Percentiles rank a stretch among this genome's conserved stretches.
These are phyloP conservation scores for Periphyllus acericola DNA, from an alignment of 2,888 invertebrate genomes.

Conservation along the genomic window DNA sequence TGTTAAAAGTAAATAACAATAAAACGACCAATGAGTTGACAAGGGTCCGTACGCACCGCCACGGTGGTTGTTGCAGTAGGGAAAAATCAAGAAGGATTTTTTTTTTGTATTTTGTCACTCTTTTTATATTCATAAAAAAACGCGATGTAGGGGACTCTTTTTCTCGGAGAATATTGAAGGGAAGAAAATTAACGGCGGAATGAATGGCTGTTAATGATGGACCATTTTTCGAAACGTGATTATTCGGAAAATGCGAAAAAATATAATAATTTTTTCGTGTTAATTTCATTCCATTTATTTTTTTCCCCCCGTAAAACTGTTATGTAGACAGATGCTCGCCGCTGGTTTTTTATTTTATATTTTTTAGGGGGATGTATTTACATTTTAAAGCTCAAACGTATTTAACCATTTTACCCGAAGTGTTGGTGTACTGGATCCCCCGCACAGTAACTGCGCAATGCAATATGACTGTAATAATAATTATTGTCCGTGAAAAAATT, in stretches of 20 bases:
- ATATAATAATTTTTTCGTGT: constrained; percentile 51
- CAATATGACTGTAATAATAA: not conserved
- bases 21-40: constrained; percentile 62
- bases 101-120: constrained; percentile 33
- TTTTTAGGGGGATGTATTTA: constrained; percentile 22
- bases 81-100: constrained; percentile 43
- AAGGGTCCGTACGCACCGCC: constrained; percentile 51
- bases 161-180: constrained; percentile 57
- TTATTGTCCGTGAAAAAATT: constrained; percentile 13
- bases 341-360: not conserved
- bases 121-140: constrained; percentile 53
- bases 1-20: constrained; percentile 62
- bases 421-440: not conserved
- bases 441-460: not conserved
- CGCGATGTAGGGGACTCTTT: constrained; percentile 19
- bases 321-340: not conserved
- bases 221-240: constrained; percentile 61
- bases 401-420: constrained; percentile 6
- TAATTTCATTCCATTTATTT: constrained; percentile 47
- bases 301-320: not conserved
- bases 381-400: constrained; percentile 22
- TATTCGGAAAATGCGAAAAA: constrained; percentile 58
- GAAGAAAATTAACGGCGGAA: constrained; percentile 61
- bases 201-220: constrained; percentile 61
- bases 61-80: constrained; percentile 4